These are phyloP conservation scores for Dermolepida albohirtum DNA, from an alignment of 2,888 invertebrate genomes.

Conservation along the genomic window DNA sequence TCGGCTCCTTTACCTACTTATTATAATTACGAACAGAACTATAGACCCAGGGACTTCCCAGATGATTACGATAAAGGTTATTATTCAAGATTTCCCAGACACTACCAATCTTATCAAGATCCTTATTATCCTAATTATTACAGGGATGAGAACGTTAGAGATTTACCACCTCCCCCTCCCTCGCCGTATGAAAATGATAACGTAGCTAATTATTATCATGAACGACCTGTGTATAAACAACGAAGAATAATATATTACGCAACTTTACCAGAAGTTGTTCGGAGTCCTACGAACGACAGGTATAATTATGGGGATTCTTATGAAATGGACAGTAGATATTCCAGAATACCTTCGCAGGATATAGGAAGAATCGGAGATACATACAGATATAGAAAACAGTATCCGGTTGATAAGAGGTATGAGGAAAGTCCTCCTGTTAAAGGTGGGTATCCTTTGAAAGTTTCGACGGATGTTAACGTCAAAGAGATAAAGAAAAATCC, in stretches of 20 bases:
- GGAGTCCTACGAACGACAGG: conserved; percentile 71
- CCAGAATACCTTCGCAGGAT: conserved; percentile 46
- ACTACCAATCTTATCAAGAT: conserved; percentile 37
- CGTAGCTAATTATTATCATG: conserved; percentile 41
- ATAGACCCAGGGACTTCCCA: conserved; percentile 49
- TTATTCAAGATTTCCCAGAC: conserved; percentile 45
- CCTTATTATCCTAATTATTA: conserved; percentile 42
- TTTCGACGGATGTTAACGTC: conserved; percentile 61
- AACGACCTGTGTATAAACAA: conserved; percentile 61
- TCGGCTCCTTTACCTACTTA: conserved; percentile 54
- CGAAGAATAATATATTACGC: conserved; percentile 78
- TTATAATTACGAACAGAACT: conserved; percentile 53
- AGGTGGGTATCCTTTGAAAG: conserved; percentile 59
- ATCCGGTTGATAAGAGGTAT: conserved; percentile 49
- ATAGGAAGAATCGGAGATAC: conserved; percentile 45
- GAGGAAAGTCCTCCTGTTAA: conserved; percentile 52
- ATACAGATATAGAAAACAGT: conserved; percentile 52
- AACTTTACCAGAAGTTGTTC: conserved; percentile 76
- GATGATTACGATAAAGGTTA: conserved; percentile 44
- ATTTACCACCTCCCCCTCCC: conserved; percentile 2
- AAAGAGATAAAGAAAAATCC: conserved; percentile 62
- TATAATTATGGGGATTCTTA: conserved; percentile 59
- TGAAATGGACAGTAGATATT: conserved; percentile 49
- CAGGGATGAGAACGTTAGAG: conserved; percentile 39
- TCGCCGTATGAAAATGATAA: conserved; percentile 22